Base-by-base conservation (phyloP, 2,797 vertebrate species). In the Pipistrellus pygmaeus region DNA sequence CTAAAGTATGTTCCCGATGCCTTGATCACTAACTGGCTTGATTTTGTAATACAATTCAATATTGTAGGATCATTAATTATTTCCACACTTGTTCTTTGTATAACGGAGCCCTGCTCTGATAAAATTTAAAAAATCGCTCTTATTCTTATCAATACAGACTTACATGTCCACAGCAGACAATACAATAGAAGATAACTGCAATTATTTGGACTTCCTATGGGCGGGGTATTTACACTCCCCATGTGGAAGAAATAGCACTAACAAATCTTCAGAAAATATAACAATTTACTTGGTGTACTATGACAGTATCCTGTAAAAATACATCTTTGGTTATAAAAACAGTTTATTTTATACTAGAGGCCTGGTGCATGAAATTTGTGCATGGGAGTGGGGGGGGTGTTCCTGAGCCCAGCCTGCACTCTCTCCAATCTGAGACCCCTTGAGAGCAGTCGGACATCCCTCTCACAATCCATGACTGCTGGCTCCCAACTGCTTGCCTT, bases 101-200 rank as follows among this genome's bases (percentile, higher is more conserved):
- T 85, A 69, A 64, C 5, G 10, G 17, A 89, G 1, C 14, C 10
- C 66, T 75, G 6, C 55, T 53, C 32, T 69, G 64, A 18, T 85
- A 71, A 78, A 17, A 73, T 71, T 86, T 78, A 7, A 83, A 83
- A 81, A 96, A 89, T 78, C 92, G n/a, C 18, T 91, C 64, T n/a
- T 71, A 41, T 68, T 77, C 13, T 73, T 90, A 72, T n/a, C 46
- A 80, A 82, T 77, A 0, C 20, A 94, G 1, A 23, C 5, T 44
- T 82, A 38, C 35, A 57, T 41, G 18, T 87, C 84, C 41, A 71
- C 38, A 78, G 55, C 10, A 91, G 7, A 87, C 80, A 83, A 78
- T 20, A n/a, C 30, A 77, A 64, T 44, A 88, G 64, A 82, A 32
- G 8, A 35, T 48, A 83, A 46, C 0, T 13, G 8, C 25, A 72